These are phyloP conservation scores for Aegotheles bennettii DNA, from an alignment of 2,113 vertebrate species.

Conservation along the genomic window DNA sequence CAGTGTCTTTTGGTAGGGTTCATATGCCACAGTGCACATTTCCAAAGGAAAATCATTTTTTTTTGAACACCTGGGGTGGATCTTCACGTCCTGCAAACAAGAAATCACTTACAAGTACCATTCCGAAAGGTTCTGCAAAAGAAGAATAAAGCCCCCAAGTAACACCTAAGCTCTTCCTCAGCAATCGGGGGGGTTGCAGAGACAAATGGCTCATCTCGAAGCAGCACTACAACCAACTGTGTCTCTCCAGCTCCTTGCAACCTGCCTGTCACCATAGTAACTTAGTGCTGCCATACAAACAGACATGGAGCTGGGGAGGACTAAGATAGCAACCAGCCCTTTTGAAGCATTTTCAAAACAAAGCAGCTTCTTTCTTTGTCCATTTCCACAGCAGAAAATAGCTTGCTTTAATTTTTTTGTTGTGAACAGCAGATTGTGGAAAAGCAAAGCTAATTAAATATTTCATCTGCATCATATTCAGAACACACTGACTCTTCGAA, in stretches of 20 bases:
- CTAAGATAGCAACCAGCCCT: neutral
- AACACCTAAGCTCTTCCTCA: neutral
- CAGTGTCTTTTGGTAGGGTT: neutral
- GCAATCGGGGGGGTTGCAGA: neutral
- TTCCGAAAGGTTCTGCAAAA: neutral
- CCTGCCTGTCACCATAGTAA: slow-evolving; percentile 44
- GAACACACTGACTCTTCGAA: neutral
- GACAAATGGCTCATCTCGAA: neutral
- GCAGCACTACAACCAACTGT: neutral
- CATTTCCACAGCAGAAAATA: neutral
- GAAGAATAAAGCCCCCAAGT: neutral
- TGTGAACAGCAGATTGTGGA: neutral
- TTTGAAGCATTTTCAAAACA: slow-evolving; percentile 10
- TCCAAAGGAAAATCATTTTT: neutral
- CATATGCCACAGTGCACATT: neutral
- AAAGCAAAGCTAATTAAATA: neutral
- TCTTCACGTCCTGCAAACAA: neutral
- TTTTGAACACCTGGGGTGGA: neutral
- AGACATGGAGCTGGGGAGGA: neutral
- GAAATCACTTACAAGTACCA: neutral
- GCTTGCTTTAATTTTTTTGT: neutral
- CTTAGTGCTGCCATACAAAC: neutral
- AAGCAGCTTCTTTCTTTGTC: neutral
- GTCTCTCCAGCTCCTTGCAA: neutral
- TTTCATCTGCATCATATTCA: neutral